Evolutionary conservation across 2,888 invertebrate genomes (phyloP).

Genomic region (Watsonalla cultraria): DNA sequence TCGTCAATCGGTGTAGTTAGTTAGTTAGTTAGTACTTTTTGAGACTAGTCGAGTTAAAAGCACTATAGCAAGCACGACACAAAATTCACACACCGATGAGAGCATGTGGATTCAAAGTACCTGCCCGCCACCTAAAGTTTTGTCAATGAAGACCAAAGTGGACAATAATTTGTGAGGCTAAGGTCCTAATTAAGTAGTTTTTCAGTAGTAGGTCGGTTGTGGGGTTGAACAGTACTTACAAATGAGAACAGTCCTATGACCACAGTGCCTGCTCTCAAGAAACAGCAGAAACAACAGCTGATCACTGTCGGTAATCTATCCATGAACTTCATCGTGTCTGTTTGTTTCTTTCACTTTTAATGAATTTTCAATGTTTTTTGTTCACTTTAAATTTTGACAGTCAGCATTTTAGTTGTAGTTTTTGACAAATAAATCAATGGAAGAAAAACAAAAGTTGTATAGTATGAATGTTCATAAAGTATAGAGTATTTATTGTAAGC

Average conservation of each 20-base stretch:
- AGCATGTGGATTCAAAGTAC: no score
- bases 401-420: background rate
- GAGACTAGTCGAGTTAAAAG: no score
- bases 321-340: slow-evolving; percentile 41
- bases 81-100: no score
- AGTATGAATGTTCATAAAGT: background rate
- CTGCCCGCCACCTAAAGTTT: no score
- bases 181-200: background rate
- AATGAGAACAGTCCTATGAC: slow-evolving; percentile 54
- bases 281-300: slow-evolving; percentile 66
- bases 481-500: background rate
- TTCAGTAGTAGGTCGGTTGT: no score
- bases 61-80: no score
- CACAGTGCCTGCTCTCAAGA: slow-evolving; percentile 55
- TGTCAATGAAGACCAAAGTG: background rate
- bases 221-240: slow-evolving; percentile 34
- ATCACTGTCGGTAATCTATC: slow-evolving; percentile 54
- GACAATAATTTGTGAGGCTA: background rate
- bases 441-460: background rate
- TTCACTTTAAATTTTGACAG: background rate
- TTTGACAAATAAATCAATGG: background rate
- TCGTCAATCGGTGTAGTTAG: no score
- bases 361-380: background rate
- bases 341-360: slow-evolving; percentile 6
- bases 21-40: no score